phyloP scores from a whole-genome alignment of 2,113 vertebrate genomes.

The Mormoops blainvillei region DNA sequence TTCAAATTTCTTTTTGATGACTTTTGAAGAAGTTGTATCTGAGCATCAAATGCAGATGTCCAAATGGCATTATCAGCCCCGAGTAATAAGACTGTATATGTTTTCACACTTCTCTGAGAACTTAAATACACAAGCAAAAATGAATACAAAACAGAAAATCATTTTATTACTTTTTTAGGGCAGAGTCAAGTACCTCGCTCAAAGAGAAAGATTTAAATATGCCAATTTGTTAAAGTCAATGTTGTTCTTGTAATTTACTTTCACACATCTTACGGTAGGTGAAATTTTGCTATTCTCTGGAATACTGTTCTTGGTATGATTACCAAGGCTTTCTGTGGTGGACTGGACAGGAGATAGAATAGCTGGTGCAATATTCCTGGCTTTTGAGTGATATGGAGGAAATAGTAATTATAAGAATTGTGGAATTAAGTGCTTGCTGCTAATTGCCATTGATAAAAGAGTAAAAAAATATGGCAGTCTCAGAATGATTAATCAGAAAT shows the following conservation, averaged over 20 bases:
- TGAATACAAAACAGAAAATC: not conserved
- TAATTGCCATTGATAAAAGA: not conserved
- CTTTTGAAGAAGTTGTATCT: not conserved
- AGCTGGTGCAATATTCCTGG: not conserved
- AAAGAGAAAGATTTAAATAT: not conserved
- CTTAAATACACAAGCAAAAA: not conserved
- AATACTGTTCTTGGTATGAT: not conserved
- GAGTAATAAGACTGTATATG: not conserved
- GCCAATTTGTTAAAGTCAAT: not conserved
- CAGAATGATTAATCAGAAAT: not conserved
- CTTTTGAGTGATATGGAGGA: not conserved
- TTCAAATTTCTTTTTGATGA: not conserved
- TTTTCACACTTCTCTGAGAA: not conserved
- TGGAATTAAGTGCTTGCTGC: not conserved
- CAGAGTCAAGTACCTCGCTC: not conserved
- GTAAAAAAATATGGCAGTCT: not conserved
- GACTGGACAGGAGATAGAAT: not conserved
- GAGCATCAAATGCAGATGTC: not conserved
- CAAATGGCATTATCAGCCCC: not conserved
- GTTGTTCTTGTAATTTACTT: not conserved
- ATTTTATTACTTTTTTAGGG: not conserved
- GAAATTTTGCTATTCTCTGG: not conserved
- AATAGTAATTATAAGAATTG: not conserved
- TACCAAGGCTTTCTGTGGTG: not conserved
- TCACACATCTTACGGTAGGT: not conserved